Evolutionary conservation across 53 echinoderm and acorn worm species (phyloP).

Genomic region (Pentamera pediparva): DNA sequence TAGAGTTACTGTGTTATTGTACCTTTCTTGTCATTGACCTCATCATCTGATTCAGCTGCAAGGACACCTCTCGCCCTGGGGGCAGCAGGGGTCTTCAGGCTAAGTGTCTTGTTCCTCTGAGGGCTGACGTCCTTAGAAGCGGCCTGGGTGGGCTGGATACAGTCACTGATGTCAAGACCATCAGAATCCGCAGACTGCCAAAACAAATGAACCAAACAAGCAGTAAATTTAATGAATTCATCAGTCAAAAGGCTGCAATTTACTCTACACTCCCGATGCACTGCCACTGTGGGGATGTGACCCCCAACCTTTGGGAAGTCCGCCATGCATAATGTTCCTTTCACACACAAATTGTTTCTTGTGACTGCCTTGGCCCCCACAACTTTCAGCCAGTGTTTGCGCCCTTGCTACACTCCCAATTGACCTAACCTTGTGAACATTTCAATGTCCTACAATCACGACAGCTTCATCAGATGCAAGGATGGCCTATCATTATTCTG

Average conservation of each 20-base stretch:
- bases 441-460: no score
- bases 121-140: not conserved
- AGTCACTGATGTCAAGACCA: slow-evolving; percentile 16
- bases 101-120: not conserved
- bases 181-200: slow-evolving; percentile 31
- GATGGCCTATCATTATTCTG: no score
- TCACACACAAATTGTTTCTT: not conserved
- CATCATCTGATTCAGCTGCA: slow-evolving; percentile 57
- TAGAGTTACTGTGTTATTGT: not conserved
- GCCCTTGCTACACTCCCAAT: no score
- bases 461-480: no score
- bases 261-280: no score
- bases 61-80: slow-evolving; percentile 26
- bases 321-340: not conserved
- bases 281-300: not conserved
- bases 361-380: no score
- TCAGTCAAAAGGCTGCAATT: not conserved
- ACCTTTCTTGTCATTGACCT: slow-evolving; percentile 26
- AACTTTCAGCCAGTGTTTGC: no score
- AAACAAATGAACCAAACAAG: no score
- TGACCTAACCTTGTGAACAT: no score
- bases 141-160: slow-evolving; percentile 51
- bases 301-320: not conserved
- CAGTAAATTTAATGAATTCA: not conserved
- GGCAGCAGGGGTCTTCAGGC: slow-evolving; percentile 49